Conservation (phyloP, 1,140 invertebrate genomes). For the Papilio glaucus region DNA sequence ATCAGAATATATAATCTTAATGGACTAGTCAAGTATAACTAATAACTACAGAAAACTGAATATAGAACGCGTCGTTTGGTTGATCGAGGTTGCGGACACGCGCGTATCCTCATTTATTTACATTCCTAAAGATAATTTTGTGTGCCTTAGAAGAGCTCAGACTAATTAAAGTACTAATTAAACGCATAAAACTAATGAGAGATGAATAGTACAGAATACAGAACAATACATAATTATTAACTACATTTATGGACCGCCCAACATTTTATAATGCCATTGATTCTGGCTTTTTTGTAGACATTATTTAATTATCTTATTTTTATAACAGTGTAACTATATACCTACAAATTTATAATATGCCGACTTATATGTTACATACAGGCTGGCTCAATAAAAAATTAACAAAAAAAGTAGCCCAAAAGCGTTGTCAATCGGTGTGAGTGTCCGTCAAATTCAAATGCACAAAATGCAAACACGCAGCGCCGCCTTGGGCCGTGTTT, state of each 20-base stretch:
- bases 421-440: background rate
- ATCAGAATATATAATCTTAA: background rate
- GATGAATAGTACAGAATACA: background rate
- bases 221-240: background rate
- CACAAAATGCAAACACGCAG: slow-evolving; percentile 31
- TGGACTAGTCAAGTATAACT: background rate
- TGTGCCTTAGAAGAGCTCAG: background rate
- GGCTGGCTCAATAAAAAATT: background rate
- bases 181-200: background rate
- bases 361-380: background rate
- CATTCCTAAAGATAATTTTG: slow-evolving; percentile 3
- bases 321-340: background rate
- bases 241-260: background rate
- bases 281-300: background rate
- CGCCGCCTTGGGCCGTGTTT: slow-evolving; percentile 29
- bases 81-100: background rate
- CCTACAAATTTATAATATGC: background rate
- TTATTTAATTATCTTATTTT: background rate
- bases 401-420: background rate
- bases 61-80: background rate
- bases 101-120: background rate
- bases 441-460: background rate
- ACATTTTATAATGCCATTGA: background rate
- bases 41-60: background rate
- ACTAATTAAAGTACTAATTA: background rate